Conservation (phyloP, 2,113 vertebrate genomes). For the Indicator indicator region DNA sequence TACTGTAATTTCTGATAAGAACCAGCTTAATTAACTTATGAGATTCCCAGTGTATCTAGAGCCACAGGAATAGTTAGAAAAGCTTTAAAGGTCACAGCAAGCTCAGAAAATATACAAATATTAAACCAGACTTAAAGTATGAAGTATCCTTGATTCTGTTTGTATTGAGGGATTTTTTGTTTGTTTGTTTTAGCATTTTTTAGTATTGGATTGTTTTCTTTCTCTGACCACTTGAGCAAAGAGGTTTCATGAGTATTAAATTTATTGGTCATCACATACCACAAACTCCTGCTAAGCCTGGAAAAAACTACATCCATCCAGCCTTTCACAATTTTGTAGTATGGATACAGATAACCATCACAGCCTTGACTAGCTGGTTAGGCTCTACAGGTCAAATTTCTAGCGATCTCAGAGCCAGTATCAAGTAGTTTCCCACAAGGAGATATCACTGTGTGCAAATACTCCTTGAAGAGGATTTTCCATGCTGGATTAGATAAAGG, state of each 20-base stretch:
- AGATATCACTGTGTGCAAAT: not conserved
- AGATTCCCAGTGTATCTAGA: not conserved
- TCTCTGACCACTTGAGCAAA: not conserved
- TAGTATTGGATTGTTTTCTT: not conserved
- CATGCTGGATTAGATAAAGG: not conserved
- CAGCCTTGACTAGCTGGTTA: not conserved
- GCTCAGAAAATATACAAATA: not conserved
- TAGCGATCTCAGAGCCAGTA: not conserved
- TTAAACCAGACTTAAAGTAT: not conserved
- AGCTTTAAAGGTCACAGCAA: not conserved
- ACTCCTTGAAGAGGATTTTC: not conserved
- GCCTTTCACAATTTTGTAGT: not conserved
- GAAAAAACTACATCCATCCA: not conserved
- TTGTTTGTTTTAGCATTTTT: not conserved
- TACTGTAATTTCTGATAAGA: slow-evolving; percentile 40
- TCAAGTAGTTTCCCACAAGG: not conserved
- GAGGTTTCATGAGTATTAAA: not conserved
- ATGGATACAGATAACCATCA: not conserved
- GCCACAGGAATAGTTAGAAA: not conserved
- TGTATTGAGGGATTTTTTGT: not conserved
- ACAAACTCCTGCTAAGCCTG: not conserved
- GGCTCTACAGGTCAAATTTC: not conserved
- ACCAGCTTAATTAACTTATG: not conserved
- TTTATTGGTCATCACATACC: not conserved
- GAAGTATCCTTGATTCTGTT: not conserved